A percentile compares a stretch with the other conserved stretches of the same genome.
Conservation (phyloP, 2,797 vertebrate genomes). For the Artibeus lituratus region DNA sequence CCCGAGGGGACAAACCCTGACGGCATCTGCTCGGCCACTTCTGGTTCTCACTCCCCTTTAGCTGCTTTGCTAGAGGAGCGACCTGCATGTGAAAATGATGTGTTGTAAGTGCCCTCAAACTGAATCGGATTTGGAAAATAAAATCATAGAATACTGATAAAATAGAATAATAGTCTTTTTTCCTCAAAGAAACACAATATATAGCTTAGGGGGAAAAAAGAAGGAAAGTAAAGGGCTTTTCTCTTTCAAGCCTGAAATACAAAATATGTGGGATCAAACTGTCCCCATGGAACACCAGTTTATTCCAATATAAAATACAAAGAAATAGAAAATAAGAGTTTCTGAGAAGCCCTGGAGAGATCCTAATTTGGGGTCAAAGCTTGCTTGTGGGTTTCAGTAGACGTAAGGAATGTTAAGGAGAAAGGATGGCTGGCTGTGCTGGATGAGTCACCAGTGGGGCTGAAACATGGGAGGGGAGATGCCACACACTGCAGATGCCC, state of each 20-base stretch:
- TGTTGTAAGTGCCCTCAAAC: background rate
- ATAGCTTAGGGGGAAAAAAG: background rate
- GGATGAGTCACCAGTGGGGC: background rate
- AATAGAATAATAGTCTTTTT: background rate
- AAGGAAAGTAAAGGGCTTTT: background rate
- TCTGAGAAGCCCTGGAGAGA: background rate
- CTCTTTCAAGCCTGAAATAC: background rate
- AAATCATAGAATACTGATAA: background rate
- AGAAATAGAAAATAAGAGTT: background rate
- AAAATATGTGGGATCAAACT: background rate
- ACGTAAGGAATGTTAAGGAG: background rate
- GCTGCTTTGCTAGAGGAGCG: background rate
- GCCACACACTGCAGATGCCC: accelerated
- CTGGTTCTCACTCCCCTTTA: background rate
- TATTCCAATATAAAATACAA: background rate
- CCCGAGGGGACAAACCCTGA: background rate
- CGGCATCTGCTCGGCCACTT: background rate
- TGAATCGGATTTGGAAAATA: background rate
- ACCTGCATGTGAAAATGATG: background rate
- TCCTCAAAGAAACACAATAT: background rate
- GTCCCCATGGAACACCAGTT: background rate
- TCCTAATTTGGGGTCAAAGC: background rate
- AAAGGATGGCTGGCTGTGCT: background rate
- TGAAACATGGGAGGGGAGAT: background rate
- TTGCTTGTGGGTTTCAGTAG: background rate